Conservation (phyloP, 2,113 vertebrate genomes). For the Oceanodroma tethys region DNA sequence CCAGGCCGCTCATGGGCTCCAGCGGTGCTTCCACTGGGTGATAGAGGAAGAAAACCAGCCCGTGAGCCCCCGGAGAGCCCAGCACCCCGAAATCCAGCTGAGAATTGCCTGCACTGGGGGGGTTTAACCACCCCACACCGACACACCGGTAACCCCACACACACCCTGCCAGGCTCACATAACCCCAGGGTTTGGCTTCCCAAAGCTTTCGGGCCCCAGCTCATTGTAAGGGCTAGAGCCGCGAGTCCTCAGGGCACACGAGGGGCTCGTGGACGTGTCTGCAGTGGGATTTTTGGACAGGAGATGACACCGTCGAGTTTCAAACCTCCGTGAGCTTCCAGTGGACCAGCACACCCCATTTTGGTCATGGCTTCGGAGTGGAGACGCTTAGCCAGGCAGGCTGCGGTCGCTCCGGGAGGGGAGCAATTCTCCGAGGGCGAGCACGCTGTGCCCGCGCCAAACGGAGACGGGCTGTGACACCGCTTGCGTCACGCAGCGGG, state of each 20-base stretch:
- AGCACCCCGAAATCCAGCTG: background rate
- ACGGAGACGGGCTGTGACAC: background rate
- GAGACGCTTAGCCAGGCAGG: rapidly evolving
- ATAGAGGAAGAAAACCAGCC: background rate
- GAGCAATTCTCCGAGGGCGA: background rate
- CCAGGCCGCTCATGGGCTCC: slow-evolving; percentile 83
- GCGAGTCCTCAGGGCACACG: background rate
- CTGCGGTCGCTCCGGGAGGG: background rate
- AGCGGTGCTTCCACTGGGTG: slow-evolving; percentile 61
- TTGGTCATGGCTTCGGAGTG: rapidly evolving
- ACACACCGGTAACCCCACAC: rapidly evolving
- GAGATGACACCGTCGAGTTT: rapidly evolving
- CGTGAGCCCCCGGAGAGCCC: background rate
- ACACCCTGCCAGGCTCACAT: background rate
- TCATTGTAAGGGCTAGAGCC: background rate
- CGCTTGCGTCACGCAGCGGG: rapidly evolving
- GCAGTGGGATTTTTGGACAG: background rate
- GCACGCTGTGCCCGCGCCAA: rapidly evolving
- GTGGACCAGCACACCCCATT: background rate
- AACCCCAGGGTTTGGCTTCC: no score
- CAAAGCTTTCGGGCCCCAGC: background rate
- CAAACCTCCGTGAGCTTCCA: background rate
- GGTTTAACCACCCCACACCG: background rate
- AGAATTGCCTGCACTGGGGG: no score
- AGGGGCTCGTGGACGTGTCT: rapidly evolving